Percentiles rank a stretch among this genome's conserved stretches.
phyloP scores from a whole-genome alignment of 2,113 vertebrate species.

The Thryonomys swinderianus region DNA sequence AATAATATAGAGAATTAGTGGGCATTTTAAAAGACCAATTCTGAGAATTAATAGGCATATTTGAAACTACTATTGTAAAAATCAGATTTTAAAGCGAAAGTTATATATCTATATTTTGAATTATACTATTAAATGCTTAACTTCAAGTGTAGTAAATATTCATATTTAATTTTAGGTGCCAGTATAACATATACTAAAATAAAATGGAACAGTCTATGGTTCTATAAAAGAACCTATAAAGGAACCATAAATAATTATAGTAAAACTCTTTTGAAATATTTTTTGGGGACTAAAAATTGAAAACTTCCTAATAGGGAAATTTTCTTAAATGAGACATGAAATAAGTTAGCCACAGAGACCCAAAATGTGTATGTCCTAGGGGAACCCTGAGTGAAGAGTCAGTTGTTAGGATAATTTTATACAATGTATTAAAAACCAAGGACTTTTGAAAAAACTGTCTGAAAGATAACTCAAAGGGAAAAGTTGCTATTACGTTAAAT shows the following conservation, averaged over 20 bases:
- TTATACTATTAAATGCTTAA: conserved; percentile 68
- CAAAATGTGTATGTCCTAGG: neutral
- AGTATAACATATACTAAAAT: conserved; percentile 69
- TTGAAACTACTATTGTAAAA: conserved; percentile 67
- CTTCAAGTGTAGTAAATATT: conserved; percentile 72
- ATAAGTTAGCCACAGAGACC: conserved; percentile 50
- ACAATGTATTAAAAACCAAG: neutral
- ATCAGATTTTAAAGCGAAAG: conserved; percentile 67
- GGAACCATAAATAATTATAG: conserved; percentile 74
- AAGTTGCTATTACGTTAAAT: neutral
- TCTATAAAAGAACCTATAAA: conserved; percentile 72
- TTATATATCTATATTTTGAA: conserved; percentile 67
- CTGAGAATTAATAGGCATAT: conserved; percentile 53
- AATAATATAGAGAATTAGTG: conserved; percentile 61
- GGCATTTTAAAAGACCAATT: conserved; percentile 56
- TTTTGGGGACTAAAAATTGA: conserved; percentile 75
- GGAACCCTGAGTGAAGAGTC: conserved; percentile 8
- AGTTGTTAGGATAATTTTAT: conserved; percentile 46
- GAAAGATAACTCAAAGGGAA: neutral
- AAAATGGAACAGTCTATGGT: conserved; percentile 67
- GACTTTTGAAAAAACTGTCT: neutral
- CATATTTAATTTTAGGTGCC: conserved; percentile 73
- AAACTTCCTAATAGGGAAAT: conserved; percentile 74
- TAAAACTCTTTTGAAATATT: conserved; percentile 70
- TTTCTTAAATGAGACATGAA: conserved; percentile 67